phyloP scores from a whole-genome alignment of 2,888 invertebrate genomes.

The Amphipoea oculea region DNA sequence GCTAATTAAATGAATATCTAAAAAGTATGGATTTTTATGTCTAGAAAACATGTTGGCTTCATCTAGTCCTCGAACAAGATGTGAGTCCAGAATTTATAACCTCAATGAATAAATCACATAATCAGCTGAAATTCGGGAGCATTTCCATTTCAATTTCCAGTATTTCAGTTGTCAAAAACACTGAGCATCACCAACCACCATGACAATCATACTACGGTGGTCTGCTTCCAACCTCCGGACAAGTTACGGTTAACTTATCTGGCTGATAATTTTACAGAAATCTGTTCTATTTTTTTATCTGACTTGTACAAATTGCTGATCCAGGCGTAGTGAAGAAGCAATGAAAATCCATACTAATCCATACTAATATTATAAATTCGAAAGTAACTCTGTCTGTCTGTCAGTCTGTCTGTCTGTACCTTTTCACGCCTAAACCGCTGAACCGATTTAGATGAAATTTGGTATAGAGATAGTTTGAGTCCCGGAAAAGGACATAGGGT shows the following conservation, averaged over 20 bases:
- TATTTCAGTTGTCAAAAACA: not conserved
- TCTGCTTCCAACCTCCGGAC: not conserved
- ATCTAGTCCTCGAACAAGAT: not conserved
- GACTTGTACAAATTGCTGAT: too few relatives aligned
- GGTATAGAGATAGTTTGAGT: too few relatives aligned
- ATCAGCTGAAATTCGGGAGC: not conserved
- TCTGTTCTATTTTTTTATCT: not conserved
- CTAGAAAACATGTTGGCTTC: too few relatives aligned
- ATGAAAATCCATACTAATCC: too few relatives aligned
- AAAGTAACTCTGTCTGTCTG: too few relatives aligned
- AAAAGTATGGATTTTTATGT: not conserved
- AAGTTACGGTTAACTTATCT: not conserved
- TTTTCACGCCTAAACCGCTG: too few relatives aligned
- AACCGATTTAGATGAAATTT: too few relatives aligned
- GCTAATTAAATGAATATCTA: conserved; percentile 50
- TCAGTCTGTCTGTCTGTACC: too few relatives aligned
- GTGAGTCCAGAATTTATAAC: not conserved
- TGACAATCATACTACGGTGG: not conserved
- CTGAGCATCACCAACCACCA: too few relatives aligned
- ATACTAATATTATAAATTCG: too few relatives aligned
- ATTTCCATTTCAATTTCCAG: not conserved
- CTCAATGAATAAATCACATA: not conserved
- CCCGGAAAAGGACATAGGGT: too few relatives aligned
- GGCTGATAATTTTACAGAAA: too few relatives aligned
- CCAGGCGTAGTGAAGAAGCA: not conserved